phyloP scores from a whole-genome alignment of 2,888 invertebrate species.

The Drosophila birchii region DNA sequence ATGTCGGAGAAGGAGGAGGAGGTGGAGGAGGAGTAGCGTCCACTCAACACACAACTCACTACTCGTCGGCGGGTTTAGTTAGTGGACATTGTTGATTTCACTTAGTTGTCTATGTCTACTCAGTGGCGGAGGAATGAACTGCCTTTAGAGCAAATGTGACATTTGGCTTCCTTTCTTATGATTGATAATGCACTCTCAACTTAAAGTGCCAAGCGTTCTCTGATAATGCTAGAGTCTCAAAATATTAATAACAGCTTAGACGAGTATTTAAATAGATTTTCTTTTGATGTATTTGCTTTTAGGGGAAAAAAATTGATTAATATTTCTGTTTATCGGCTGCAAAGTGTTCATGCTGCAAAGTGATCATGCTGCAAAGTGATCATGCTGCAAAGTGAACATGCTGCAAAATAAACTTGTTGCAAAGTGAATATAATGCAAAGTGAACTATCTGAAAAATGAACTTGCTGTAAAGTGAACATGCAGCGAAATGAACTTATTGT shows the following conservation, averaged over 20 bases:
- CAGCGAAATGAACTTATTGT: constrained; percentile 4
- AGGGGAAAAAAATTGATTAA: background rate
- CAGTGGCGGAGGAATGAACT: background rate
- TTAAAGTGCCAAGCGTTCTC: too few species aligned
- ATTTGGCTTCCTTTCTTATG: constrained; percentile 5
- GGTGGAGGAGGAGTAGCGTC: background rate
- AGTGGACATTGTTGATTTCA: background rate
- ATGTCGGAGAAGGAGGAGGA: background rate
- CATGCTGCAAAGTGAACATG: too few species aligned
- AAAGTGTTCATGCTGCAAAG: background rate
- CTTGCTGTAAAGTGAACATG: too few species aligned
- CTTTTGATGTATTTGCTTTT: background rate
- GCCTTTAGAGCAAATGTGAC: constrained; percentile 5
- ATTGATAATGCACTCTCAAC: constrained; percentile 4
- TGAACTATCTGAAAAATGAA: too few species aligned
- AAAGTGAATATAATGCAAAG: too few species aligned
- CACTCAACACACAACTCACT: too few species aligned
- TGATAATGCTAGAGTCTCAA: background rate
- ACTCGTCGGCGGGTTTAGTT: background rate
- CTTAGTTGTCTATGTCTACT: background rate
- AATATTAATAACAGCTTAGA: background rate
- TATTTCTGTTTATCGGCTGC: background rate
- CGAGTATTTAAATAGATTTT: too few species aligned
- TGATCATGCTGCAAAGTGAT: too few species aligned
- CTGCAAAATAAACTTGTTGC: too few species aligned